Percentiles rank a stretch among this genome's conserved stretches.
phyloP scores from a whole-genome alignment of 2,888 invertebrate genomes.

The Acanthosepion esculentum region DNA sequence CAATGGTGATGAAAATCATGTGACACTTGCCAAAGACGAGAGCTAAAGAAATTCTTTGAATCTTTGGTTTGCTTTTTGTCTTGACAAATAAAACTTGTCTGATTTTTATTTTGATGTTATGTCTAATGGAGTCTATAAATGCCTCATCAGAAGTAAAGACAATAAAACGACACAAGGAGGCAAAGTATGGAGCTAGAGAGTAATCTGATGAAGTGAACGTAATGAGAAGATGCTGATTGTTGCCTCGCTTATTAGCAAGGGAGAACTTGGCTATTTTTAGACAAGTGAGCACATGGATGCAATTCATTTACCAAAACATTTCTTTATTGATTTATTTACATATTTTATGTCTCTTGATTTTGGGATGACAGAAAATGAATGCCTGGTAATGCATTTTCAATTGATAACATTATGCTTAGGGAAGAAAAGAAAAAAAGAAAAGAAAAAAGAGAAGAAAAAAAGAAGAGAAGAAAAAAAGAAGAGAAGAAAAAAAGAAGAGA shows the following conservation, averaged over 20 bases:
- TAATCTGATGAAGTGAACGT: background rate
- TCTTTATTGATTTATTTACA: background rate
- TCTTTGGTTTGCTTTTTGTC: too few relatives aligned
- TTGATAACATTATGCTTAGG: background rate
- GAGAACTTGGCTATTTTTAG: background rate
- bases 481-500: too few relatives aligned
- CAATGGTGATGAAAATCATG: too few relatives aligned
- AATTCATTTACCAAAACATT: background rate
- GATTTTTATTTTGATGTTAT: too few relatives aligned
- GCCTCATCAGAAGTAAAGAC: too few relatives aligned
- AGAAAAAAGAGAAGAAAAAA: too few relatives aligned
- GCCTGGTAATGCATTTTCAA: background rate
- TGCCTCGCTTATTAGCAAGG: background rate
- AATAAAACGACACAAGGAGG: background rate
- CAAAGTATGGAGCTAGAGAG: background rate
- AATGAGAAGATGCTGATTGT: background rate
- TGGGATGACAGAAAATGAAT: background rate
- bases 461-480: too few relatives aligned
- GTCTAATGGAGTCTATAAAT: too few relatives aligned
- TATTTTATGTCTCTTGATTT: background rate
- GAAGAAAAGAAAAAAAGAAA: too few relatives aligned
- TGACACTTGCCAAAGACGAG: too few relatives aligned
- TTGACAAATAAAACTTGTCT: too few relatives aligned
- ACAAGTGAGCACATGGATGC: background rate
- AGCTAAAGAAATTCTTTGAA: too few relatives aligned